Percentiles rank a stretch among this genome's conserved stretches.
Conservation (phyloP, 2,113 vertebrate genomes). For the Eira barbara region DNA sequence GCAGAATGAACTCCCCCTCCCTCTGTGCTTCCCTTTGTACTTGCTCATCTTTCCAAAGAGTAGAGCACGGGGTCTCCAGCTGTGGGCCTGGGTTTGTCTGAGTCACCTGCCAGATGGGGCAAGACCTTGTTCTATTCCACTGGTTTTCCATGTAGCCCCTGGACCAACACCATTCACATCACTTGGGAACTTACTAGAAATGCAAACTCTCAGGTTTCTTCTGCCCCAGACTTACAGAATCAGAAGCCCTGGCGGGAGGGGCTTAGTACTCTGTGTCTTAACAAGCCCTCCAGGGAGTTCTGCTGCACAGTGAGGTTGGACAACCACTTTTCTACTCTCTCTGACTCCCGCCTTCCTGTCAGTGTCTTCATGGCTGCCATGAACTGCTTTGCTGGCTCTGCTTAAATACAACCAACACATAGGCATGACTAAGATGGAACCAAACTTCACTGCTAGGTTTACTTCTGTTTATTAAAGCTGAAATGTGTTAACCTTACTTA, state of each 20-base stretch:
- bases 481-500: slow-evolving; percentile 60
- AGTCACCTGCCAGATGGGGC: not conserved
- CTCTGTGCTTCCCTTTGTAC: not conserved
- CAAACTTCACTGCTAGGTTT: slow-evolving; percentile 1
- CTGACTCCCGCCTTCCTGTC: slow-evolving; percentile 15
- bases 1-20: not conserved
- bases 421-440: slow-evolving; percentile 24
- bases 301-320: not conserved
- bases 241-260: not conserved
- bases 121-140: not conserved
- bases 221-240: not conserved
- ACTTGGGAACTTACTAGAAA: not conserved
- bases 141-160: not conserved
- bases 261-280: not conserved
- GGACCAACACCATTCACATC: not conserved
- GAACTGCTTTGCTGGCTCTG: slow-evolving; percentile 35
- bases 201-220: not conserved
- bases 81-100: not conserved
- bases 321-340: not conserved
- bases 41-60: not conserved
- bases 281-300: not conserved
- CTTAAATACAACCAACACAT: slow-evolving; percentile 38
- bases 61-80: not conserved
- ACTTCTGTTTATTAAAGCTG: slow-evolving; percentile 34
- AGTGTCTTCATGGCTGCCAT: not conserved